phyloP scores from a whole-genome alignment of 2,113 vertebrate species.

The Cavia aperea region DNA sequence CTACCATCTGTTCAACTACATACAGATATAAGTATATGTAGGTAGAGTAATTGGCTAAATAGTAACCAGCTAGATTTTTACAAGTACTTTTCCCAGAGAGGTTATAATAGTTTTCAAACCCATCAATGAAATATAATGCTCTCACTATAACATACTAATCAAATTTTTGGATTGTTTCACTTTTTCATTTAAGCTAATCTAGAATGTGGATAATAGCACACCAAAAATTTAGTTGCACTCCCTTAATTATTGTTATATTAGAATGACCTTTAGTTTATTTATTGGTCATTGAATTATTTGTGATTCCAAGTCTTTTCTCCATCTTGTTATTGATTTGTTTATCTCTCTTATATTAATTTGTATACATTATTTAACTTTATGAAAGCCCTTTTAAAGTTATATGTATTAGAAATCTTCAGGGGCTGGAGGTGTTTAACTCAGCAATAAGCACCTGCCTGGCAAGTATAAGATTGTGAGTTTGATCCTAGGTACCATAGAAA shows the following conservation, averaged over 20 bases:
- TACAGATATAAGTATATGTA: neutral
- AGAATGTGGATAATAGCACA: neutral
- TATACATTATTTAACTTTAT: neutral
- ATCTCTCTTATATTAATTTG: neutral
- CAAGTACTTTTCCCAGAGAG: neutral
- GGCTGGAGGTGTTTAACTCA: too few relatives aligned
- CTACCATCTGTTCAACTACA: neutral
- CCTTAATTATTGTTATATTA: neutral
- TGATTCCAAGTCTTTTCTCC: neutral
- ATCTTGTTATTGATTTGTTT: neutral
- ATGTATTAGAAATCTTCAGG: neutral
- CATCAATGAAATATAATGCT: neutral
- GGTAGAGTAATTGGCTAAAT: neutral
- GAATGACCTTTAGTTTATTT: neutral
- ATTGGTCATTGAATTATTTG: neutral
- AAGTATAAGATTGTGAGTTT: too few relatives aligned
- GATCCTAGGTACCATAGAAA: too few relatives aligned
- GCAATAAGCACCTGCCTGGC: too few relatives aligned
- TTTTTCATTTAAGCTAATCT: neutral
- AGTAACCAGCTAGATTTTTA: neutral
- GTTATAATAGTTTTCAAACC: neutral
- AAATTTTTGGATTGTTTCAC: neutral
- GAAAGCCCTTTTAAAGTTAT: neutral
- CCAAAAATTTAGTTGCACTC: neutral
- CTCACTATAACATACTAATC: neutral